Evolutionary conservation across 2,888 invertebrate species (phyloP).

Genomic region (Sinohyriopsis cumingii): DNA sequence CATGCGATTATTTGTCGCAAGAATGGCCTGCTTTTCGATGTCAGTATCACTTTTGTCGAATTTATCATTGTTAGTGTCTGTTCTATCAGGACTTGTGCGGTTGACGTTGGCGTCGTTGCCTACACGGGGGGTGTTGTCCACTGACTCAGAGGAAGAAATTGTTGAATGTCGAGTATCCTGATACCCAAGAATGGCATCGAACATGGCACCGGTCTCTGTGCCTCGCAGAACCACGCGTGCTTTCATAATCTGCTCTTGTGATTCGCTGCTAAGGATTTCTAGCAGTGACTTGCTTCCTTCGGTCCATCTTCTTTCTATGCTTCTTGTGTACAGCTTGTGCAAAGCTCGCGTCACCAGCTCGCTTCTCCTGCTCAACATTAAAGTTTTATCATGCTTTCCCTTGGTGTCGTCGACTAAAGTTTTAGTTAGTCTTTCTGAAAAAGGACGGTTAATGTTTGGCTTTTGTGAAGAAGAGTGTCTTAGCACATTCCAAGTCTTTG

Average conservation of each 20-base stretch:
- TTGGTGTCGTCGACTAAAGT: too few relatives aligned
- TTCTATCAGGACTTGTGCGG: too few relatives aligned
- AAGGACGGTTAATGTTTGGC: too few relatives aligned
- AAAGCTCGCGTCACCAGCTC: constrained; percentile 35
- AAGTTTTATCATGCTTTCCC: too few relatives aligned
- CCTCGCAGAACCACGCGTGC: constrained; percentile 39
- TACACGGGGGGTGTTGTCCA: too few relatives aligned
- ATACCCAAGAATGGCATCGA: constrained; percentile 18
- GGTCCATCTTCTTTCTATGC: constrained; percentile 25
- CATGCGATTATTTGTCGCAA: background rate
- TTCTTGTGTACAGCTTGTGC: constrained; percentile 37
- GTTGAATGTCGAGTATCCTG: too few relatives aligned
- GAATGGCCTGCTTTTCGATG: background rate
- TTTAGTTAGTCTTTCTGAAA: too few relatives aligned
- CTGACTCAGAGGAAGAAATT: too few relatives aligned
- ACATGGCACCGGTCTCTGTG: constrained; percentile 21
- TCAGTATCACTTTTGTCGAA: background rate
- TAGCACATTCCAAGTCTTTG: too few relatives aligned
- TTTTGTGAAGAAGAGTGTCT: too few relatives aligned
- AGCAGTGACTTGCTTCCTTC: constrained; percentile 29
- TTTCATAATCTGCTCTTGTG: constrained; percentile 37
- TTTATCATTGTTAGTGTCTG: background rate
- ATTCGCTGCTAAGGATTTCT: constrained; percentile 31
- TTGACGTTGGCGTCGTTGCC: too few relatives aligned
- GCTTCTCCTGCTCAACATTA: constrained; percentile 13